These are phyloP conservation scores for Cerastis rubricosa DNA, from an alignment of 2,888 invertebrate species.

Conservation along the genomic window DNA sequence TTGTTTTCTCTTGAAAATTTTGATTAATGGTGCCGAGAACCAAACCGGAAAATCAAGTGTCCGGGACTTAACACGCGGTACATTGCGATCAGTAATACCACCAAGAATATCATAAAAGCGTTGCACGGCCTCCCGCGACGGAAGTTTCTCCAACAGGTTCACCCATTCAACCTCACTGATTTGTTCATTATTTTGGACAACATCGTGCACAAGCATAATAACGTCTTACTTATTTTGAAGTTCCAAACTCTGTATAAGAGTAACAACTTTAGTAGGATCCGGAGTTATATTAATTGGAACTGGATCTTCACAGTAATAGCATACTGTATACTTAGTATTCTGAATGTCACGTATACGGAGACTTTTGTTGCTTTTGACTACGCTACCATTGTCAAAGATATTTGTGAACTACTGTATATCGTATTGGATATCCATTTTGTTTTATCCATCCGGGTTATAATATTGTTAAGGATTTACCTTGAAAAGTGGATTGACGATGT, in stretches of 20 bases:
- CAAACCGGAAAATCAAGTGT: too few species aligned
- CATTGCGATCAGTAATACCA: too few species aligned
- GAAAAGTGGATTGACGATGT: slow-evolving; percentile 19
- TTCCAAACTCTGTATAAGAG: slow-evolving; percentile 3
- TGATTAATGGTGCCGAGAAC: too few species aligned
- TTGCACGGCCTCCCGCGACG: too few species aligned
- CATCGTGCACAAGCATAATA: background rate
- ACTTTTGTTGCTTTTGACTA: background rate
- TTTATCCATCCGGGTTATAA: slow-evolving; percentile 12
- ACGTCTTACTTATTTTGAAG: slow-evolving; percentile 21
- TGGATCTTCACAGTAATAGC: background rate
- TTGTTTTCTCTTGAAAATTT: too few species aligned
- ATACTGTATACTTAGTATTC: background rate
- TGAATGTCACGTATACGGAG: background rate
- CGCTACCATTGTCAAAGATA: background rate
- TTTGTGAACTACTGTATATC: background rate
- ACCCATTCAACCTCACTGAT: too few species aligned
- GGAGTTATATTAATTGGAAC: slow-evolving; percentile 11
- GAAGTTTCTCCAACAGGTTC: too few species aligned
- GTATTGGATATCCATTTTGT: slow-evolving; percentile 12
- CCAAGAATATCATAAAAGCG: too few species aligned
- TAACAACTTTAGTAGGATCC: background rate
- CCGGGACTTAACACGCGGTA: too few species aligned
- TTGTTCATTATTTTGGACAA: too few species aligned
- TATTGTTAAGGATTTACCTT: slow-evolving; percentile 22